Conservation (phyloP, 2,888 invertebrate genomes). For the Oithona nana region DNA sequence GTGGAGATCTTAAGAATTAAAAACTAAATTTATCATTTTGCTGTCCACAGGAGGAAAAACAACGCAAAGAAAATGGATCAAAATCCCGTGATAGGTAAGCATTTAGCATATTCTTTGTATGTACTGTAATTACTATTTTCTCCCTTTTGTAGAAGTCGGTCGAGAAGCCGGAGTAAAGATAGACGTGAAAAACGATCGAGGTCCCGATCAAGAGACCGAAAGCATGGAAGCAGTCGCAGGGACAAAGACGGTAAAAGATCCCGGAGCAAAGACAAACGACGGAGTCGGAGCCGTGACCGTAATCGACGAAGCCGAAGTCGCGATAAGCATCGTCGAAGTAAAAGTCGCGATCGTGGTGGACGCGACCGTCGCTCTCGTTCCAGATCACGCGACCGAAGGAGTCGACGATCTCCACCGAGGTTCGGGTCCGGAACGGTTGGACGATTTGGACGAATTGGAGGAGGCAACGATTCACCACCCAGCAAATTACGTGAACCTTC, state of each 20-base stretch:
- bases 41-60: neutral
- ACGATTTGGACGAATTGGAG: constrained; percentile 17
- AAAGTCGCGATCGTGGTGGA: constrained; percentile 21
- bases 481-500: constrained; percentile 16
- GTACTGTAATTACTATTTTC: no score
- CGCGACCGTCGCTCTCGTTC: constrained; percentile 23
- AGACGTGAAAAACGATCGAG: constrained; percentile 18
- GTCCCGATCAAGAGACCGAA: constrained; percentile 21
- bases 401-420: constrained; percentile 12
- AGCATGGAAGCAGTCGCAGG: constrained; percentile 23
- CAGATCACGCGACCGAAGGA: constrained; percentile 17
- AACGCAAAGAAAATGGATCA: neutral
- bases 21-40: neutral
- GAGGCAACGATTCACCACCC: constrained; percentile 21
- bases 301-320: constrained; percentile 22
- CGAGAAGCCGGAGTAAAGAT: constrained; percentile 21
- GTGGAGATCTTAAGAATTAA: no score
- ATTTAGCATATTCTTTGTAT: neutral
- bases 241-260: constrained; percentile 24
- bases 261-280: constrained; percentile 21
- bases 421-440: constrained; percentile 1
- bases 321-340: constrained; percentile 22
- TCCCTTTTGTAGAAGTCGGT: constrained; percentile 8
- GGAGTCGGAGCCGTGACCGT: constrained; percentile 21
- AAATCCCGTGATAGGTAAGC: neutral